A percentile compares a stretch with the other conserved stretches of the same genome.
These are phyloP conservation scores for Phoenicopterus ruber DNA, from an alignment of 2,113 vertebrate genomes.

Conservation along the genomic window DNA sequence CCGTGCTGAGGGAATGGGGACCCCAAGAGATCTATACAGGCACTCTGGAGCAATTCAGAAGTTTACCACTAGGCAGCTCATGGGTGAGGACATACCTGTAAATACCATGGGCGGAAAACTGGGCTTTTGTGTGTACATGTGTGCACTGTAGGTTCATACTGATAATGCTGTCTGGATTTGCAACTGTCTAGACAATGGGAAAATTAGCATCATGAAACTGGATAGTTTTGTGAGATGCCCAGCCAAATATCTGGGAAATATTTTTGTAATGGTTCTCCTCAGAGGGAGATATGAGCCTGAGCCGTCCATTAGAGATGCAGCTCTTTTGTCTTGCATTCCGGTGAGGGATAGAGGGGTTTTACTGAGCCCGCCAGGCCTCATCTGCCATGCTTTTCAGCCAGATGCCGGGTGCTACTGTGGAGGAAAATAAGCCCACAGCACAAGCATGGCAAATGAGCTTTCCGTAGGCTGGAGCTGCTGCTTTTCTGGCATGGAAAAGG, in stretches of 20 bases:
- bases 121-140: background rate
- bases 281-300: slow-evolving; percentile 51
- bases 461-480: background rate
- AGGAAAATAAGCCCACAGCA: slow-evolving; percentile 3
- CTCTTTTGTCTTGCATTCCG: slow-evolving; percentile 11
- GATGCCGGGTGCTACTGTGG: background rate
- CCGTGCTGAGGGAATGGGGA: background rate
- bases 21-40: background rate
- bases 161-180: slow-evolving; percentile 67
- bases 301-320: slow-evolving; percentile 41
- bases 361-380: background rate
- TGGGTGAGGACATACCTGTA: background rate
- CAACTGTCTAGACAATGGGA: slow-evolving; percentile 75
- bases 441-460: slow-evolving; percentile 31
- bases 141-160: background rate
- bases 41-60: background rate
- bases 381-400: slow-evolving; percentile 20
- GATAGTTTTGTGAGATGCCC: slow-evolving; percentile 50
- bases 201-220: slow-evolving; percentile 68
- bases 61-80: background rate
- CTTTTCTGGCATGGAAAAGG: background rate
- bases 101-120: background rate
- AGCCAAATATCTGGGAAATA: slow-evolving; percentile 63
- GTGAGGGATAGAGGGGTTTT: slow-evolving; percentile 2
- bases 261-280: slow-evolving; percentile 46